A percentile compares a stretch with the other conserved stretches of the same genome.
Evolutionary conservation across 2,113 vertebrate genomes (phyloP).

Genomic region (Erpornis zantholeuca): DNA sequence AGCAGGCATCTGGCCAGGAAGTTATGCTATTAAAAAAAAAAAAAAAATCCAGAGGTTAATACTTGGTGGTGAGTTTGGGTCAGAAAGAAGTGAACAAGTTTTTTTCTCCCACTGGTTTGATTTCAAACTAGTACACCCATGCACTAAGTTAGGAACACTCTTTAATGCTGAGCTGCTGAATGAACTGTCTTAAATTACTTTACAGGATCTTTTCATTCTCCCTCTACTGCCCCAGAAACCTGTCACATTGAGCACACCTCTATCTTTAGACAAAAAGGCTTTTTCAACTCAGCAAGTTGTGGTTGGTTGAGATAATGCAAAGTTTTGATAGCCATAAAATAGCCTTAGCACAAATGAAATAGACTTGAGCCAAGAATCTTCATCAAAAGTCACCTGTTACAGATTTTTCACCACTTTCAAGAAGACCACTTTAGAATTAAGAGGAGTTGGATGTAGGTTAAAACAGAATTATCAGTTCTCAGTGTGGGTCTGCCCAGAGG

Average conservation of each 20-base stretch:
- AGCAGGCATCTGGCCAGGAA: not conserved
- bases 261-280: slow-evolving; percentile 33
- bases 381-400: not conserved
- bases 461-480: not conserved
- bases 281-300: slow-evolving; percentile 36
- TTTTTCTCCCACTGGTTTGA: not conserved
- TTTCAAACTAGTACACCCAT: not conserved
- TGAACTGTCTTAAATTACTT: not conserved
- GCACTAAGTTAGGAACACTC: not conserved
- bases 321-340: not conserved
- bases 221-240: not conserved
- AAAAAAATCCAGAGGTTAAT: not conserved
- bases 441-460: not conserved
- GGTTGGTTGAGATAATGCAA: not conserved
- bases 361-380: not conserved
- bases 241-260: not conserved
- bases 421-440: not conserved
- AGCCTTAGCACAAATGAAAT: not conserved
- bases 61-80: not conserved
- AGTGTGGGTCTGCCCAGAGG: not conserved
- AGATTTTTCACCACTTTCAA: not conserved
- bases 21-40: not conserved
- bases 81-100: not conserved
- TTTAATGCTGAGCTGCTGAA: not conserved
- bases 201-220: slow-evolving; percentile 9